A percentile compares a stretch with the other conserved stretches of the same genome.
Evolutionary conservation across 2,797 vertebrate genomes (phyloP).

Genomic region (Glossophaga mutica): DNA sequence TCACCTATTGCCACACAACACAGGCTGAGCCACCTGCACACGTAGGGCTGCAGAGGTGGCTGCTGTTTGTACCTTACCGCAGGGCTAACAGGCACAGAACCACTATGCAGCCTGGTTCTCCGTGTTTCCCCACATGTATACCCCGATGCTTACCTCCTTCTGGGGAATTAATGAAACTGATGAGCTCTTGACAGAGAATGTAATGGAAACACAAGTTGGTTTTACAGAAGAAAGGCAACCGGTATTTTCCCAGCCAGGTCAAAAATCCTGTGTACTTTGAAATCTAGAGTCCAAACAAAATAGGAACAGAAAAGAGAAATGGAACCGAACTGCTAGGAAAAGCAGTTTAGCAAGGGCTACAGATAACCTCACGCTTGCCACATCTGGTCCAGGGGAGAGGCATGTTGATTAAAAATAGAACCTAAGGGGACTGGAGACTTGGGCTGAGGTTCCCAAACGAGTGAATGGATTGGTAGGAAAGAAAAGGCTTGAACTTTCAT

Average conservation of each 20-base stretch:
- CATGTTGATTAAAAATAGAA: not conserved
- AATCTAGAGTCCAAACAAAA: conserved; percentile 68
- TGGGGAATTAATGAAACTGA: conserved; percentile 78
- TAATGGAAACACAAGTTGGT: conserved; percentile 83
- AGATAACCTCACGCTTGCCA: not conserved
- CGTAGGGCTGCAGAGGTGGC: not conserved
- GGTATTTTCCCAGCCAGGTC: conserved; percentile 81
- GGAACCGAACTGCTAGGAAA: not conserved
- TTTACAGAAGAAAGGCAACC: conserved; percentile 84
- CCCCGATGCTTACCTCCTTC: conserved; percentile 81
- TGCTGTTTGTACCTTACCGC: not conserved
- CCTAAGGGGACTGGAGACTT: not conserved
- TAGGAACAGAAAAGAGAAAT: not conserved
- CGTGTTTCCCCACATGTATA: not conserved
- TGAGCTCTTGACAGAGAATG: conserved; percentile 82
- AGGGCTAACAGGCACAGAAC: not conserved
- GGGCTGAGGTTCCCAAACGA: not conserved
- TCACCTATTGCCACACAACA: not conserved
- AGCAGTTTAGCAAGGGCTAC: not conserved
- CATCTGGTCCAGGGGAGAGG: not conserved
- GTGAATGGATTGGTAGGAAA: not conserved
- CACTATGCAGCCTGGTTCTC: not conserved
- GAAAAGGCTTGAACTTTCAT: not conserved
- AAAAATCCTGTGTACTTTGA: conserved; percentile 75
- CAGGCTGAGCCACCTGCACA: not conserved